Evolutionary conservation across 1,140 invertebrate genomes (phyloP).

Genomic region (Drosophila tsacasi): DNA sequence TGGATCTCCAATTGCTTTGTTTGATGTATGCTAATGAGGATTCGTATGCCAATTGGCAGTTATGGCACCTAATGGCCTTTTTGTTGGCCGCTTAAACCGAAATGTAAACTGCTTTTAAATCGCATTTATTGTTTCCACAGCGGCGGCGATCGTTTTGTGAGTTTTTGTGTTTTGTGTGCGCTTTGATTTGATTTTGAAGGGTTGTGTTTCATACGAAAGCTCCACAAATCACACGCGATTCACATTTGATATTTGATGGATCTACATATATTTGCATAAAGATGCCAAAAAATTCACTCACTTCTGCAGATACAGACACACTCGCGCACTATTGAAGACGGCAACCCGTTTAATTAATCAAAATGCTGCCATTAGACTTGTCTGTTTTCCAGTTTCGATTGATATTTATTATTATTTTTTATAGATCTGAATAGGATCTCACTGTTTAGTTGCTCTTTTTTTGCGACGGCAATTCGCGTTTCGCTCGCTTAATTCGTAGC

Average conservation of each 20-base stretch:
- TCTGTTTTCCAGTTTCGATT: conserved; percentile 40
- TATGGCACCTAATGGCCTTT: conserved; percentile 60
- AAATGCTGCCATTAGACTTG: conserved; percentile 30
- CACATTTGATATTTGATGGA: conserved; percentile 18
- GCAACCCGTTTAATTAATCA: conserved; percentile 55
- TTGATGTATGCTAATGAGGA: conserved; percentile 65
- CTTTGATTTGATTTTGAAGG: conserved; percentile 57
- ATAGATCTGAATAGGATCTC: conserved; percentile 11
- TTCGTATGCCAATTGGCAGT: conserved; percentile 61
- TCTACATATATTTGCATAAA: conserved; percentile 54
- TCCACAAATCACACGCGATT: conserved; percentile 65
- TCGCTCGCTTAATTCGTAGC: conserved; percentile 38
- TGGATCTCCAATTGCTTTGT: conserved; percentile 35
- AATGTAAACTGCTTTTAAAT: conserved; percentile 75
- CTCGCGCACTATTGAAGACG: conserved; percentile 25
- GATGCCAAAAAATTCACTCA: conserved; percentile 60
- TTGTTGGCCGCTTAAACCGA: conserved; percentile 43
- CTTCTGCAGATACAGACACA: conserved; percentile 28
- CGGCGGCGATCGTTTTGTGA: conserved; percentile 60
- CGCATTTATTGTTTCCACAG: conserved; percentile 67
- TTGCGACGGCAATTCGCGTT: conserved; percentile 73
- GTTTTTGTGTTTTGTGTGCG: conserved; percentile 36
- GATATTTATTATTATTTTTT: conserved; percentile 15
- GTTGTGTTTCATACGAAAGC: conserved; percentile 16
- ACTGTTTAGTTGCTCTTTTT: conserved; percentile 29